Percentiles rank a stretch among this genome's conserved stretches.
These are phyloP conservation scores for Spilosoma lubricipeda DNA, from an alignment of 2,888 invertebrate genomes.

Conservation along the genomic window DNA sequence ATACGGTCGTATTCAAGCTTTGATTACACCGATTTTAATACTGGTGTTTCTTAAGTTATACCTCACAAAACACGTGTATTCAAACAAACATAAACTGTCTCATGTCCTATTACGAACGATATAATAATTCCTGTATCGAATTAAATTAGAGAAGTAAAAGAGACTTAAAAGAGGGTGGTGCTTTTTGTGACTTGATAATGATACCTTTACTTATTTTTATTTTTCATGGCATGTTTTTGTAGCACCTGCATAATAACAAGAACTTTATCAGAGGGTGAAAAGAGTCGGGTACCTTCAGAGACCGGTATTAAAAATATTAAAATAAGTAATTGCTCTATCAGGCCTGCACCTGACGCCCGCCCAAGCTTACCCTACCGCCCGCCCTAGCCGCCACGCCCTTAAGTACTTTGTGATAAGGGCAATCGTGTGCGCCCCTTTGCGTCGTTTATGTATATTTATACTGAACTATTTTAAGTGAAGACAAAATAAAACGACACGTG, in stretches of 20 bases:
- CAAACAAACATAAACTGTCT: background rate
- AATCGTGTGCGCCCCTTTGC: slow-evolving; percentile 59
- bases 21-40: background rate
- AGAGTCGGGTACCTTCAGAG: slow-evolving; percentile 61
- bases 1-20: background rate
- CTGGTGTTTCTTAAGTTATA: background rate
- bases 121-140: background rate
- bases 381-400: slow-evolving; percentile 59
- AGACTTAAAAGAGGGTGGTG: slow-evolving; percentile 15
- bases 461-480: slow-evolving; percentile 49
- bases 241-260: slow-evolving; percentile 64
- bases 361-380: slow-evolving; percentile 51
- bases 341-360: slow-evolving; percentile 76
- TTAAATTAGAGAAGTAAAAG: slow-evolving; percentile 6
- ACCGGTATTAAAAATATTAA: slow-evolving; percentile 80
- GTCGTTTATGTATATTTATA: slow-evolving; percentile 53
- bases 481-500: slow-evolving; percentile 52
- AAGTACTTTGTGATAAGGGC: slow-evolving; percentile 71
- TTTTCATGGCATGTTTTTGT: slow-evolving; percentile 50
- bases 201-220: slow-evolving; percentile 31
- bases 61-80: background rate
- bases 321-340: slow-evolving; percentile 83
- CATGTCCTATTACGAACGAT: background rate
- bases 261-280: slow-evolving; percentile 66
- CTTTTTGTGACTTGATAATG: slow-evolving; percentile 28